Percentiles rank a stretch among this genome's conserved stretches.
Conservation (phyloP, 1,140 invertebrate species). For the Aphelenchoides fujianensis region DNA sequence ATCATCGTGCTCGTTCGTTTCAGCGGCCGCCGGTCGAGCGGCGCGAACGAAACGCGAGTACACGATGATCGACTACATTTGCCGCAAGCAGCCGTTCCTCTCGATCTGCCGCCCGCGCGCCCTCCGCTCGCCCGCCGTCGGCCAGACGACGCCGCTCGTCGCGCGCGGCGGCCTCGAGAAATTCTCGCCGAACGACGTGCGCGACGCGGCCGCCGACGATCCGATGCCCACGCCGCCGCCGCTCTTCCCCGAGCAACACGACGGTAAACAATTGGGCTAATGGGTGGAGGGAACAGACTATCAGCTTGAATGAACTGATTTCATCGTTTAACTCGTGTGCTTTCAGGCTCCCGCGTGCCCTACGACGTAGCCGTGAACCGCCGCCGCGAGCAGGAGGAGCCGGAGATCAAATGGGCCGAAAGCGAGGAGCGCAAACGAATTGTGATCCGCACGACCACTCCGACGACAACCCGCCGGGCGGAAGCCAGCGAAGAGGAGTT, state of each 20-base stretch:
- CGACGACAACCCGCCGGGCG: not conserved
- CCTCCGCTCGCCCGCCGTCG: not conserved
- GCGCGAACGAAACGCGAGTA: conserved; percentile 2
- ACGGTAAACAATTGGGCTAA: not conserved
- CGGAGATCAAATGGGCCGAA: not conserved
- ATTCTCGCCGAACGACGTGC: too few species aligned
- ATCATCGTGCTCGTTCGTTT: too few species aligned
- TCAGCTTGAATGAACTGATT: too few species aligned
- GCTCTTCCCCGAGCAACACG: not conserved
- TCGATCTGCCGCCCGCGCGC: not conserved
- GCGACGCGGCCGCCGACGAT: not conserved
- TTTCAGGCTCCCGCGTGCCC: not conserved
- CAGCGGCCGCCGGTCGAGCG: too few species aligned
- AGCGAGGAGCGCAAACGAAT: not conserved
- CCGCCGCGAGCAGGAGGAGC: not conserved
- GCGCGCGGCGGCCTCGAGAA: too few species aligned
- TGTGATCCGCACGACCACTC: not conserved
- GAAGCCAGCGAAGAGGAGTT: not conserved
- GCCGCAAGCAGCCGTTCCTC: conserved; percentile 8
- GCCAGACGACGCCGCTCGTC: too few species aligned
- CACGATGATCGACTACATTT: conserved; percentile 18
- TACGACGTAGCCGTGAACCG: conserved; percentile 4
- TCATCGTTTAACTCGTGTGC: too few species aligned
- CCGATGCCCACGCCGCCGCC: conserved; percentile 5
- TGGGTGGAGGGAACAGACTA: too few species aligned